Evolutionary conservation across 2,888 invertebrate genomes (phyloP).

Genomic region (Polymixis lichenea): DNA sequence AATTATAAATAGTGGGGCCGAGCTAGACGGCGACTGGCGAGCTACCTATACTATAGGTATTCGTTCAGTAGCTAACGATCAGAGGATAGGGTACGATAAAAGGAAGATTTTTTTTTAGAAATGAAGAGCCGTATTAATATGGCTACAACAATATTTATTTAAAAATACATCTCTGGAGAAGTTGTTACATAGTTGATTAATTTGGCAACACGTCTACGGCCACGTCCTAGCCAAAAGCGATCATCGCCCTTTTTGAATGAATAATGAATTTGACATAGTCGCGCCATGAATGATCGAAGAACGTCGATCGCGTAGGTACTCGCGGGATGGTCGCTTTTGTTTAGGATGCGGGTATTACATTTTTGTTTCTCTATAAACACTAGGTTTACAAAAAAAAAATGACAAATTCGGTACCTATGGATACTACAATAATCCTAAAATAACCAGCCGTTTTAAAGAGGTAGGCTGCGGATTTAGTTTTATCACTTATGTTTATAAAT

Average conservation of each 20-base stretch:
- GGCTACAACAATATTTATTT: slow-evolving; percentile 55
- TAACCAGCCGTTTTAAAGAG: slow-evolving; percentile 23
- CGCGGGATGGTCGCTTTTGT: neutral
- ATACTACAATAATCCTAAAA: slow-evolving; percentile 12
- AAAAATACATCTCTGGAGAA: slow-evolving; percentile 54
- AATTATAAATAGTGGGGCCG: too few species aligned
- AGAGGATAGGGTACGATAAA: neutral
- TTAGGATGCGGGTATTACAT: slow-evolving; percentile 13
- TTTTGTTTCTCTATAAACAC: slow-evolving; percentile 12
- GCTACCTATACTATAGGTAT: neutral
- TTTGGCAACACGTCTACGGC: slow-evolving; percentile 55
- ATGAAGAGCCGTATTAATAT: slow-evolving; percentile 11
- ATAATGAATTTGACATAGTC: neutral
- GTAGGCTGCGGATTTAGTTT: slow-evolving; percentile 24
- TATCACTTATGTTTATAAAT: neutral
- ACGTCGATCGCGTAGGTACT: neutral
- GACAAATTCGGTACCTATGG: slow-evolving; percentile 7
- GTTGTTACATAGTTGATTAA: slow-evolving; percentile 42
- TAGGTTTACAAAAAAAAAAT: slow-evolving; percentile 2
- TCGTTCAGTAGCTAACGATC: neutral
- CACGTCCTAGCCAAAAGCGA: neutral
- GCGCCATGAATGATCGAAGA: neutral
- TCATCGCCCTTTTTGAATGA: neutral
- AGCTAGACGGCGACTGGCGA: neutral
- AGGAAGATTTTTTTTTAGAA: neutral